phyloP scores from a whole-genome alignment of 1,140 invertebrate genomes.

The Tigriopus japonicus region DNA sequence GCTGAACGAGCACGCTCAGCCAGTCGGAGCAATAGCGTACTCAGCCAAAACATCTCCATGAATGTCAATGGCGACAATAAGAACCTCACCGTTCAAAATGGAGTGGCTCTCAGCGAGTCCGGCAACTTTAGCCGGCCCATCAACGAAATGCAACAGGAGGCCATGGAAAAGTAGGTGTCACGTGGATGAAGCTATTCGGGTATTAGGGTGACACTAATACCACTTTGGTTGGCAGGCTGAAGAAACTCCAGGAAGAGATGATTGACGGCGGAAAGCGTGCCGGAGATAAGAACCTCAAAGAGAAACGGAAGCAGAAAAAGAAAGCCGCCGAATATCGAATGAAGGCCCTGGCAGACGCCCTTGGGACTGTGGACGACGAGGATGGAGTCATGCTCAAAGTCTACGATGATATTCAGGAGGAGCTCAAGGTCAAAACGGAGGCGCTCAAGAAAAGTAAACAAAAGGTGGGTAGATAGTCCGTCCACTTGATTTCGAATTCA shows the following conservation, averaged over 20 bases:
- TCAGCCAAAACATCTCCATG: neutral
- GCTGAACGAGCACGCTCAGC: no score
- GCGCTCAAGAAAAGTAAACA: slow-evolving; percentile 44
- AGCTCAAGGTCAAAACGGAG: slow-evolving; percentile 48
- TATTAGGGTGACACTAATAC: neutral
- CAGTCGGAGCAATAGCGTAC: no score
- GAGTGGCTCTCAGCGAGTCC: slow-evolving; percentile 8
- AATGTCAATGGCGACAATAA: neutral
- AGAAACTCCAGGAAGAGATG: slow-evolving; percentile 48
- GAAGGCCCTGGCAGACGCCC: slow-evolving; percentile 34
- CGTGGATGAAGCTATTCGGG: no score
- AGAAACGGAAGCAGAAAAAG: slow-evolving; percentile 44
- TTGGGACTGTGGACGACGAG: slow-evolving; percentile 48
- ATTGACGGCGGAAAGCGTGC: slow-evolving; percentile 48
- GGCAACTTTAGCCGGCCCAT: neutral
- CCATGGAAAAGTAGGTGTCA: slow-evolving; percentile 1
- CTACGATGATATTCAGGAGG: slow-evolving; percentile 56
- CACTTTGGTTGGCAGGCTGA: slow-evolving; percentile 29
- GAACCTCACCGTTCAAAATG: neutral
- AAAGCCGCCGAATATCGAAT: slow-evolving; percentile 43
- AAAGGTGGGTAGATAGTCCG: slow-evolving; percentile 31
- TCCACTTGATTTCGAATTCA: neutral
- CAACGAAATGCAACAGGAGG: neutral
- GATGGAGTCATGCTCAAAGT: slow-evolving; percentile 40
- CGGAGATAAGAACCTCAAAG: slow-evolving; percentile 39